Evolutionary conservation across 2,888 invertebrate genomes (phyloP).

Genomic region (Drosophila quinaria): DNA sequence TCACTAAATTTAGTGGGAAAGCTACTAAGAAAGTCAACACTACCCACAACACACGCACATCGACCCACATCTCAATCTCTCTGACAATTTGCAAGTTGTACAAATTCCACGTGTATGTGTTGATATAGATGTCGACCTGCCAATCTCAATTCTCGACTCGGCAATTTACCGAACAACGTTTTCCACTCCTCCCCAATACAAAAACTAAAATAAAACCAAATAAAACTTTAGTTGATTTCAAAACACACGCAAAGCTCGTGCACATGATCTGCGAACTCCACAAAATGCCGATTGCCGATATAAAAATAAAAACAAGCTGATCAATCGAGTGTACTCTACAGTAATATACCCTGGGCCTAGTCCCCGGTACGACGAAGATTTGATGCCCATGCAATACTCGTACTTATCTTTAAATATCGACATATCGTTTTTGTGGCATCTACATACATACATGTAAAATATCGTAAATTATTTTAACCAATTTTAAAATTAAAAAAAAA

Average conservation of each 20-base stretch:
- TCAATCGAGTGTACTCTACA: too few relatives aligned
- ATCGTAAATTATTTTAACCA: too few relatives aligned
- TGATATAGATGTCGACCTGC: neutral
- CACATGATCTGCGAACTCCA: conserved; percentile 8
- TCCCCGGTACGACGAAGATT: too few relatives aligned
- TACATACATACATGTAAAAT: too few relatives aligned
- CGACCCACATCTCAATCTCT: neutral
- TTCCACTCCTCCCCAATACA: neutral
- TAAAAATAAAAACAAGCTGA: too few relatives aligned
- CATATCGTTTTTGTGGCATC: too few relatives aligned
- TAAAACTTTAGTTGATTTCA: neutral
- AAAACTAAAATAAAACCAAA: neutral
- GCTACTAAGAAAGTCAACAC: neutral
- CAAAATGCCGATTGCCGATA: conserved; percentile 2
- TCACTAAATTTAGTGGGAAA: neutral
- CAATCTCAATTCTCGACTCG: neutral
- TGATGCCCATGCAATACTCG: too few relatives aligned
- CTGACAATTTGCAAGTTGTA: neutral
- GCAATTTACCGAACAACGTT: conserved; percentile 4
- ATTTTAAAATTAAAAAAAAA: too few relatives aligned
- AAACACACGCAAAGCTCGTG: conserved; percentile 44
- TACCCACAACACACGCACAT: neutral
- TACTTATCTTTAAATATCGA: too few relatives aligned
- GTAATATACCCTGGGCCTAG: too few relatives aligned
- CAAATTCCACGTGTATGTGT: neutral